phyloP scores from a whole-genome alignment of 2,888 invertebrate species.

The Mythimna albipuncta region DNA sequence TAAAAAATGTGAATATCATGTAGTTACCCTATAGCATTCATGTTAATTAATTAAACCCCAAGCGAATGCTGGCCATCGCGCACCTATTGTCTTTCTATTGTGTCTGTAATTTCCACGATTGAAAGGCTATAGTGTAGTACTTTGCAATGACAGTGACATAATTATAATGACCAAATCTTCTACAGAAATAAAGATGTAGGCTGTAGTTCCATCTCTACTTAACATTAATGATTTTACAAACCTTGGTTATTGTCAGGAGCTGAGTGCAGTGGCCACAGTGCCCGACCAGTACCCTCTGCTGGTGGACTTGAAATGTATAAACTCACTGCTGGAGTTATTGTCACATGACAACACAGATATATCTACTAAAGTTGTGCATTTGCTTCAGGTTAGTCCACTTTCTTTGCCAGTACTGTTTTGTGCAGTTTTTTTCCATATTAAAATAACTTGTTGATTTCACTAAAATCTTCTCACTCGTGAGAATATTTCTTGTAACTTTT shows the following conservation, averaged over 20 bases:
- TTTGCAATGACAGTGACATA: too few species aligned
- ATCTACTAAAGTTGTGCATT: conserved; percentile 93
- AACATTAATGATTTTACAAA: not conserved
- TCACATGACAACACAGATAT: conserved; percentile 99
- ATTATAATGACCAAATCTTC: too few species aligned
- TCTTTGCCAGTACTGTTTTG: too few species aligned
- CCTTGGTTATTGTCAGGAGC: conserved; percentile 91
- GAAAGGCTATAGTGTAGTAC: too few species aligned
- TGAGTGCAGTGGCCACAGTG: conserved; percentile 98
- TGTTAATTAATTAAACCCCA: too few species aligned
- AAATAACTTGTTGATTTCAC: not conserved
- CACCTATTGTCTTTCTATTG: too few species aligned
- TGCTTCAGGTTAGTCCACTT: conserved; percentile 90
- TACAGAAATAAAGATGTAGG: too few species aligned
- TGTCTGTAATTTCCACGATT: too few species aligned
- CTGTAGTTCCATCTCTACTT: not conserved
- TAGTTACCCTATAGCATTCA: too few species aligned
- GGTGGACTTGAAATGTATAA: conserved; percentile 96
- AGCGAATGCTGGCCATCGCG: too few species aligned
- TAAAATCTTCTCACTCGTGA: not conserved
- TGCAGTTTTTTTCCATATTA: not conserved
- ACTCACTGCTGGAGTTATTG: conserved; percentile 97
- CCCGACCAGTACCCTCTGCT: conserved; percentile 98
- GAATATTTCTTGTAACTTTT: not conserved
- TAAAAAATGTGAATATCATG: too few species aligned